Evolutionary conservation across 2,888 invertebrate genomes (phyloP).

Genomic region (Malacosoma neustria): DNA sequence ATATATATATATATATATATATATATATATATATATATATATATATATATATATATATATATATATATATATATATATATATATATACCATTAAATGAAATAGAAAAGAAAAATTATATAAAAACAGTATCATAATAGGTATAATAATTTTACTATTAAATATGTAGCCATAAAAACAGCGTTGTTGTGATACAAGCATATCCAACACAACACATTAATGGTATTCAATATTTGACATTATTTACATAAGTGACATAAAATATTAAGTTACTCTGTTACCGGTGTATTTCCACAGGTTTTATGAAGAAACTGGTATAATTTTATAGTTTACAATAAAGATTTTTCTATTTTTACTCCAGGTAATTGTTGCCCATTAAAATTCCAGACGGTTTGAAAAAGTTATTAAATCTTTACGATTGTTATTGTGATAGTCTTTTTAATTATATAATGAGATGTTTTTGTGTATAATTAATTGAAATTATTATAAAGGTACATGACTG

Average conservation of each 20-base stretch:
- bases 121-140: no score
- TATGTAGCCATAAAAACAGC: no score
- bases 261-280: slow-evolving; percentile 21
- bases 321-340: background rate
- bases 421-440: background rate
- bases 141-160: no score
- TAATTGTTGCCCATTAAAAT: background rate
- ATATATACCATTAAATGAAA: no score
- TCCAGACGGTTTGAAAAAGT: background rate
- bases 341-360: slow-evolving; percentile 1
- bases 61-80: no score
- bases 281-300: slow-evolving; percentile 5
- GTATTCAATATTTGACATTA: slow-evolving; percentile 5
- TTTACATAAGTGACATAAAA: slow-evolving; percentile 25
- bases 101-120: no score
- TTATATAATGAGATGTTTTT: background rate
- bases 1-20: no score
- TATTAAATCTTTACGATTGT: background rate
- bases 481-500: background rate
- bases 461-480: background rate
- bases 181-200: no score
- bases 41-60: no score
- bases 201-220: background rate
- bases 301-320: slow-evolving; percentile 3
- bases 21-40: no score